Evolutionary conservation across 2,797 vertebrate species (phyloP), one percentile per base, ranked within the genome.

Genomic region (Chaetophractus vellerosus): DNA sequence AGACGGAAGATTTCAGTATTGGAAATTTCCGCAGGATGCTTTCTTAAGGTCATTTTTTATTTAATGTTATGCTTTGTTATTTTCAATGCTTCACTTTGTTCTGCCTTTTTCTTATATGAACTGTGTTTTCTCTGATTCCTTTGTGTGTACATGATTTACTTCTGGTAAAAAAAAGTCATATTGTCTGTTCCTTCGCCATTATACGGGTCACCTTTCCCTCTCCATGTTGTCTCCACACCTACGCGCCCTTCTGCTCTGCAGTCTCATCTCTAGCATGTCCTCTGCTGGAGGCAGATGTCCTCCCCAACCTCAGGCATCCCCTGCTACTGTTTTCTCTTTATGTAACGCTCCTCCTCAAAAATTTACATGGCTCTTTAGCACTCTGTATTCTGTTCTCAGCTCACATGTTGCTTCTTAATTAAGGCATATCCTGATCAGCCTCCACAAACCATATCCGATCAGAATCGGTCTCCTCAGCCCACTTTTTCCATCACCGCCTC

Each of bases 21-120:
- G 76, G 50, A 89, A 93, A 96, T 93, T 82, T 68, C 28, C 4
- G 0, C 5, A 76, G 45, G 63, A 76, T 87, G 41, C 5, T 0
- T 63, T 84, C 50, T 87, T 61, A 91, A 94, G 84, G 81, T 96
- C 72, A 88, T 57, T 90, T 84, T 93, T 92, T 75, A 66, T 93
- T 72, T 82, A 91, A 91, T 94, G 75, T n/a, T 96, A 80, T 31
- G 9, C 66, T 87, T 88, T 94, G 36, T 38, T 61, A 33, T 87
- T 48, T 91, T 80, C 71, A 90, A 45, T 48, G 12, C 45, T 96
- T 87, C 55, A 6, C 86, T 94, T 92, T 38, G 38, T 85, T 87
- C 71, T 87, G 69, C 41, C n/a, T 91, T 85, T 82, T 41, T 68
- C 48, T 80, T 84, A 52, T 31, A n/a, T 59, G 61, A 94, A 38